phyloP scores from a whole-genome alignment of 2,888 invertebrate species.

The Parelbella ahira region DNA sequence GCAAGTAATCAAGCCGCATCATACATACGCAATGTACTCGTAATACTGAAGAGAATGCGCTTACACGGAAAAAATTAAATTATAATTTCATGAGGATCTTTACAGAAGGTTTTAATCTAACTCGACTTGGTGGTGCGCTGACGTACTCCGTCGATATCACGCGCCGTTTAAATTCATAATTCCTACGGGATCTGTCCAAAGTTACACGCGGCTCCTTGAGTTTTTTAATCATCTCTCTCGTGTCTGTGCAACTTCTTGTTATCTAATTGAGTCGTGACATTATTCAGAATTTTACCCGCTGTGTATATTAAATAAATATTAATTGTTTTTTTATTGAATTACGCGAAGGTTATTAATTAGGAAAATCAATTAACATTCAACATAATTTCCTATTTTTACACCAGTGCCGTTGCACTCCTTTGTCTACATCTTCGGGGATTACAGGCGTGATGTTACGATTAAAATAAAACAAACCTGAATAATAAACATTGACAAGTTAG shows the following conservation, averaged over 20 bases:
- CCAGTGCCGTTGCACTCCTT: too few relatives aligned
- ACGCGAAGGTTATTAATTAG: too few relatives aligned
- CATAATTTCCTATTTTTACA: too few relatives aligned
- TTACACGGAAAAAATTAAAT: conserved; percentile 62
- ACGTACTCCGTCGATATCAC: conserved; percentile 47
- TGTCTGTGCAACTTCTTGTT: conserved; percentile 19
- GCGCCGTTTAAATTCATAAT: conserved; percentile 44
- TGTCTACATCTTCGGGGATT: too few relatives aligned
- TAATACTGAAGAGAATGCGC: conserved; percentile 42
- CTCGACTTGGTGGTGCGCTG: conserved; percentile 26
- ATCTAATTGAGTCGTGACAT: too few relatives aligned
- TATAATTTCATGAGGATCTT: conserved; percentile 72
- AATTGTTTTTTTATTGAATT: too few relatives aligned
- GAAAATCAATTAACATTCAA: too few relatives aligned
- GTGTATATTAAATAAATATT: too few relatives aligned
- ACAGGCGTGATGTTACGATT: too few relatives aligned
- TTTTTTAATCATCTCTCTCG: conserved; percentile 20
- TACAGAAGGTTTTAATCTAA: conserved; percentile 59
- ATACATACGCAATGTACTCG: conserved; percentile 47
- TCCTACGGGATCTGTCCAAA: conserved; percentile 27
- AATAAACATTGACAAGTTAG: too few relatives aligned
- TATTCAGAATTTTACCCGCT: too few relatives aligned
- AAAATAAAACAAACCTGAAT: too few relatives aligned
- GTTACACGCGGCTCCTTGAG: conserved; percentile 12
- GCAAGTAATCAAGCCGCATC: conserved; percentile 39